Base-by-base conservation (phyloP, 2,797 vertebrate genomes). In the Pachyuromys duprasi region DNA sequence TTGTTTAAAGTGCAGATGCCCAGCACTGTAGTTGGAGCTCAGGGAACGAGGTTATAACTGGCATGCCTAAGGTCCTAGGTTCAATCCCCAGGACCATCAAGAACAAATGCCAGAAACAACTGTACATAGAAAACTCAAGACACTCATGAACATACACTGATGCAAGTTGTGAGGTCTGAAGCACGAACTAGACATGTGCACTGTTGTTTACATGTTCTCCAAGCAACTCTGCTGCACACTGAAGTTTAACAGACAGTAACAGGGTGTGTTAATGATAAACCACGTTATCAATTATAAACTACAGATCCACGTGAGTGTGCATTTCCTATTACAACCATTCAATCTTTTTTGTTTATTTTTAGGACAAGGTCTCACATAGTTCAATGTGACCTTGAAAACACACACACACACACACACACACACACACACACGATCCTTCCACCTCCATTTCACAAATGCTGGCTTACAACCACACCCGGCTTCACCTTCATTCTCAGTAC, bases 211-310 rank as follows among this genome's bases (percentile, higher is more conserved):
- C 28, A 87, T 62, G 36, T 60, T 90, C 28, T 49, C 89, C 55
- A 89, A 62, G 33, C 31, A 91, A 95, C 42, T 96, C 53, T 8
- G 26, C 49, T 53, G 74, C 2, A 2, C 17, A 63, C 1, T 87
- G 31, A 93, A 28, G 78, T 82, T 36, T 86, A 74, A 81, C 45
- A 88, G 87, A 91, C 60, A 53, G 2, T 18, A 55, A 55, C 49
- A 89, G 33, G 72, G 39, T 49, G 4, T 57, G 55, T 81, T 89
- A 24, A 57, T 80, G 14, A 81, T 93, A 95, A 86, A 91, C 86
- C 55, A 15, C 13, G 72, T 3, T 28, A 1, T 36, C 74, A 91
- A 67, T 60, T 92, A 2, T 12, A 76, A 92, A 76, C 26, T 86
- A 74, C 33, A 87, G 42, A 78, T 72, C 49, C 67, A 31, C 18